Evolutionary conservation across 1,140 invertebrate species (phyloP), one percentile per base, ranked within the genome.

Genomic region (Adelges cooleyi): DNA sequence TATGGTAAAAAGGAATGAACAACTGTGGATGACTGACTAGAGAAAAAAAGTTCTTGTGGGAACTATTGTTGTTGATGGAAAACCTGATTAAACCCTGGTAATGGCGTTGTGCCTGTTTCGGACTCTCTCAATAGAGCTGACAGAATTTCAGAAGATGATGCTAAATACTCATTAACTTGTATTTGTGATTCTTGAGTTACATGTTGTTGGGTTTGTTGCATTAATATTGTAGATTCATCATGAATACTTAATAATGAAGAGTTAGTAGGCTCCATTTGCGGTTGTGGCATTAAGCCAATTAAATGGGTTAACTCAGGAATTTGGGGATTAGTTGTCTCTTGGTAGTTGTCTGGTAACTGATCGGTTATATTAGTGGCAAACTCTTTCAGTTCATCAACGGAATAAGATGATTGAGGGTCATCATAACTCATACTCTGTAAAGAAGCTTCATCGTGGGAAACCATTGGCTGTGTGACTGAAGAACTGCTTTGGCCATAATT

Each of bases 1-100:
- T 33, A 6, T 11, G 29, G 11, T 33, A 6, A 5, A 33, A 33
- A 6, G 5, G 29, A 33, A 59, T 59, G 15, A 46, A 46, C 23
- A 4, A 59, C 23, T 59, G 46, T 59, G 17, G 40, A 59, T 44
- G 54, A 46, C 20, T 59, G 54, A 59, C 54, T 59, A 59, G 54
- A 29, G 42, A 40, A 9, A 27, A 40, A 54, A 54, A n/a, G 3
- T 59, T 23, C n/a, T 44, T n/a, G 25, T 18, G 27, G 40, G 25
- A 59, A 53, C 56, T 53, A 56, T 29, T 65, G 69, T 54, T 66
- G 68, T 38, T 69, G 68, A 20, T 70, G 67, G 54, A 70, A 70
- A 50, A 69, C 68, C 62, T 70, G 69, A 48, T 67, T 69, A 44
- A 70, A 70, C 8, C 68, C 42, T 25, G 69, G 69, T 22, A 70